These are phyloP conservation scores for Nipponacmea schrenckii DNA, from an alignment of 2,888 invertebrate genomes.

Conservation along the genomic window DNA sequence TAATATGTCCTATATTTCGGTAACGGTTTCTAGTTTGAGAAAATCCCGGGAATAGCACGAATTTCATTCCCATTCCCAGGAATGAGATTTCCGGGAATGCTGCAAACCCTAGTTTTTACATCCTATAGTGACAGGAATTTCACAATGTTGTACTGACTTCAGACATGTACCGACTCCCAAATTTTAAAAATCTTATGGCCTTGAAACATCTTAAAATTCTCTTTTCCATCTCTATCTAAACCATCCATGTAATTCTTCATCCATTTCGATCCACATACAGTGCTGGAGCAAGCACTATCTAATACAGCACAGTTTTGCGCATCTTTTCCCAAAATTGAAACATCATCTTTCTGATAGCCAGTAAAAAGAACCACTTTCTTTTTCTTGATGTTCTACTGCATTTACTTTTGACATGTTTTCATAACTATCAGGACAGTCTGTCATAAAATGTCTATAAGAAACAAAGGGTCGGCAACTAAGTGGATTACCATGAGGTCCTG, in stretches of 20 bases:
- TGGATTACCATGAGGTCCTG: conserved; percentile 13
- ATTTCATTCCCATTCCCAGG: no score
- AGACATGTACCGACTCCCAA: no score
- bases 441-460: conserved; percentile 18
- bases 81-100: no score
- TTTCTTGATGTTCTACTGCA: not conserved
- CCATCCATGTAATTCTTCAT: conserved; percentile 16
- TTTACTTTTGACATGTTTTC: conserved; percentile 10
- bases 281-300: conserved; percentile 24
- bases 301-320: conserved; percentile 20
- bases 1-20: no score
- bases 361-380: conserved; percentile 6
- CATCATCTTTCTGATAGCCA: conserved; percentile 5
- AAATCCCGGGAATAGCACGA: no score
- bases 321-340: conserved; percentile 10
- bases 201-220: not conserved
- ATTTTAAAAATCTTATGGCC: not conserved
- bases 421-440: conserved; percentile 20
- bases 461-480: conserved; percentile 13
- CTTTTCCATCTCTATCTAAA: not conserved
- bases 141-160: no score
- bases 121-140: no score
- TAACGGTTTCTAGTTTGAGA: no score
- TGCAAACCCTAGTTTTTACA: no score
- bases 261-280: conserved; percentile 20